These are phyloP conservation scores for Chymomyza procnemis DNA, from an alignment of 2,888 invertebrate genomes.

Conservation along the genomic window DNA sequence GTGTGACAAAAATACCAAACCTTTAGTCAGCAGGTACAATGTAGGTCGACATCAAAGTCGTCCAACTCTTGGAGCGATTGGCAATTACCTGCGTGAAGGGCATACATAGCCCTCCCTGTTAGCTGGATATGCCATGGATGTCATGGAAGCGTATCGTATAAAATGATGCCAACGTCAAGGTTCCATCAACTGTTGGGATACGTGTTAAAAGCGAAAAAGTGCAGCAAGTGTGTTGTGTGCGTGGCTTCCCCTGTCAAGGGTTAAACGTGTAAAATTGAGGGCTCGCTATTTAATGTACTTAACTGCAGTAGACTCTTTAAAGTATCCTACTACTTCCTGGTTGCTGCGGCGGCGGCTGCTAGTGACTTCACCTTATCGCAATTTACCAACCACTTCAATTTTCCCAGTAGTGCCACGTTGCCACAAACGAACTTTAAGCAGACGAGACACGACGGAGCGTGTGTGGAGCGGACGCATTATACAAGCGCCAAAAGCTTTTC, in stretches of 20 bases:
- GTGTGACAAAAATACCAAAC: not conserved
- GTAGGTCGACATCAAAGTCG: not conserved
- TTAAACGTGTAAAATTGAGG: slow-evolving; percentile 54
- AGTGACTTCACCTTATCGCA: slow-evolving; percentile 55
- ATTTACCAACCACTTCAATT: slow-evolving; percentile 59
- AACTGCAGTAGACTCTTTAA: not conserved
- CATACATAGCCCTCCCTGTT: not conserved
- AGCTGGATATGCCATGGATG: not conserved
- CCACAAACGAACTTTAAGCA: not conserved
- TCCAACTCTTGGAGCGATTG: slow-evolving; percentile 5
- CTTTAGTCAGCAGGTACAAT: not conserved
- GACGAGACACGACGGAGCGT: not conserved
- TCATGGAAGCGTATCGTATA: too few species aligned
- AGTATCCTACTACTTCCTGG: slow-evolving; percentile 20
- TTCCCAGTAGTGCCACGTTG: slow-evolving; percentile 20
- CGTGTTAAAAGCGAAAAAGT: not conserved
- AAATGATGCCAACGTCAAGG: not conserved
- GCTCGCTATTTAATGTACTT: slow-evolving; percentile 2
- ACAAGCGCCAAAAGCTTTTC: slow-evolving; percentile 8
- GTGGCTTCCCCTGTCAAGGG: slow-evolving; percentile 25
- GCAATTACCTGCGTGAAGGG: slow-evolving; percentile 4
- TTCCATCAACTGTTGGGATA: not conserved
- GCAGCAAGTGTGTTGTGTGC: not conserved
- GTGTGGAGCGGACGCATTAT: not conserved
- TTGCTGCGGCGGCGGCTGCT: slow-evolving; percentile 30